These are phyloP conservation scores for Labrus mixtus DNA, from an alignment of 2,113 vertebrate genomes.

Conservation along the genomic window DNA sequence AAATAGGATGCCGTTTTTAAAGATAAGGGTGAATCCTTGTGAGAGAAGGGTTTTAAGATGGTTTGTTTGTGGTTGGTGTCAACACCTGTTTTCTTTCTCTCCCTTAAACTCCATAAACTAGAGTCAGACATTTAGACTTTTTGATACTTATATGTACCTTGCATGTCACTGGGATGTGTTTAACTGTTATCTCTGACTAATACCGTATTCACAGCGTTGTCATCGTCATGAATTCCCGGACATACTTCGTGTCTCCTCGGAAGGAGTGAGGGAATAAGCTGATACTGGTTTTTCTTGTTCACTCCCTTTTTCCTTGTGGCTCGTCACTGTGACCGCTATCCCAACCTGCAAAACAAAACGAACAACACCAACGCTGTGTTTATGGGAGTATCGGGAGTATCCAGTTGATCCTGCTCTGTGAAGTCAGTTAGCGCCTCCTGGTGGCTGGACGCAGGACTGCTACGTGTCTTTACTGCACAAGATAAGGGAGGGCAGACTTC, in stretches of 20 bases:
- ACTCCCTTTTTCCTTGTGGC: constrained; percentile 11
- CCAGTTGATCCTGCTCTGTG: not conserved
- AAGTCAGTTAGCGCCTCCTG: constrained; percentile 53
- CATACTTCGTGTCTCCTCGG: not conserved
- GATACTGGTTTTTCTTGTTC: constrained; percentile 21
- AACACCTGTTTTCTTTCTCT: not conserved
- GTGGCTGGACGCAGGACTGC: constrained; percentile 24
- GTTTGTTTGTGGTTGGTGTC: not conserved
- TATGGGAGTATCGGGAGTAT: constrained; percentile 13
- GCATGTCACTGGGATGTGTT: not conserved
- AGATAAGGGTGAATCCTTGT: no score
- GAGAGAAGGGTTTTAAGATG: not conserved
- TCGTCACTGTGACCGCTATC: not conserved
- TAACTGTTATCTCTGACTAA: not conserved
- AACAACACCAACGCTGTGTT: constrained; percentile 8
- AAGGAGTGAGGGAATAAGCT: not conserved
- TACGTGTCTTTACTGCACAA: not conserved
- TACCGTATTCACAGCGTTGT: not conserved
- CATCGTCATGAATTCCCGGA: not conserved
- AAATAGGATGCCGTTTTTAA: no score
- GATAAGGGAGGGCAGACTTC: not conserved
- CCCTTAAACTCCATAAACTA: not conserved
- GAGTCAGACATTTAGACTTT: no score
- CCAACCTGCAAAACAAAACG: constrained; percentile 29
- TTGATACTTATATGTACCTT: no score